Evolutionary conservation across 2,888 invertebrate genomes (phyloP).

Genomic region (Agrotis clavis): DNA sequence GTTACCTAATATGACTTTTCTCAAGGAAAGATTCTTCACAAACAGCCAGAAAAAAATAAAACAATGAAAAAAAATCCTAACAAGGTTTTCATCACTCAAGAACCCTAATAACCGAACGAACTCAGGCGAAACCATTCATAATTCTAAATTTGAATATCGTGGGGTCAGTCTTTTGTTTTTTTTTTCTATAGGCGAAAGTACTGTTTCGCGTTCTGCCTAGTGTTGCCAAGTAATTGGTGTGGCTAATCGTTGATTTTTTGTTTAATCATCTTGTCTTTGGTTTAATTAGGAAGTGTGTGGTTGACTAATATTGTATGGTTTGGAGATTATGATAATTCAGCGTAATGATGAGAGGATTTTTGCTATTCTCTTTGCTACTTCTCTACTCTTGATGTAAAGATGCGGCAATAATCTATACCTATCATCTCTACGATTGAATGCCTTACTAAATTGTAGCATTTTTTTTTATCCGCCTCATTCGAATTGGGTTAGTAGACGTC

Average conservation of each 20-base stretch:
- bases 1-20: constrained; percentile 2
- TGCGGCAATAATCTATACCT: background rate
- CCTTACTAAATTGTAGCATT: background rate
- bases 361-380: background rate
- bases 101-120: constrained; percentile 67
- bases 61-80: constrained; percentile 16
- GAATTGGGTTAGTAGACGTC: no score
- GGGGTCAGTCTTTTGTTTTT: constrained; percentile 78
- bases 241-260: constrained; percentile 53
- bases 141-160: constrained; percentile 86
- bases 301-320: constrained; percentile 46
- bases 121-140: constrained; percentile 79
- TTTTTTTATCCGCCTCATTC: no score
- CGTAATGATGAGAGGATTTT: background rate
- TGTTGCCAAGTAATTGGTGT: constrained; percentile 59
- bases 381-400: background rate
- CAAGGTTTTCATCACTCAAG: constrained; percentile 56
- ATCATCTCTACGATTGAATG: background rate
- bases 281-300: constrained; percentile 51
- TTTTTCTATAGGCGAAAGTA: constrained; percentile 63
- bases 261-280: constrained; percentile 57
- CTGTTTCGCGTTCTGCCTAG: constrained; percentile 56
- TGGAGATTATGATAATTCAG: background rate
- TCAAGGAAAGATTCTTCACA: background rate
- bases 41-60: background rate